Percentiles rank a stretch among this genome's conserved stretches.
phyloP scores from a whole-genome alignment of 2,888 invertebrate species.

The Ectropis crepuscularia region DNA sequence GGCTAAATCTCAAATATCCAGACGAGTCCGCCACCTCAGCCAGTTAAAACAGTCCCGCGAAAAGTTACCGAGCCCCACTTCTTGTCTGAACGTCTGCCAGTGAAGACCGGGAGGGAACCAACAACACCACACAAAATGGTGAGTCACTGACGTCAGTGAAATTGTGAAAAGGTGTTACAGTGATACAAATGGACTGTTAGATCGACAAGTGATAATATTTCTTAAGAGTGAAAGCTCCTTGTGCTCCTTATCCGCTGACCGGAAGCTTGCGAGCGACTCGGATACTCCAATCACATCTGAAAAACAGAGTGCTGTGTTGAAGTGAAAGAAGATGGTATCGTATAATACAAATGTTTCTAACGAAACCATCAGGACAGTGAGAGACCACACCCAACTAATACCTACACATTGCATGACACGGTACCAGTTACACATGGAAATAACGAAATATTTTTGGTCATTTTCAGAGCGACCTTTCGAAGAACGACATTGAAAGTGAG shows the following conservation, averaged over 20 bases:
- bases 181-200: constrained; percentile 72
- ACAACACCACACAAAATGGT: constrained; percentile 89
- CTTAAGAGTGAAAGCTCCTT: constrained; percentile 55
- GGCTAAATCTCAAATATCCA: constrained; percentile 87
- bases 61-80: constrained; percentile 89
- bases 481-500: constrained; percentile 96
- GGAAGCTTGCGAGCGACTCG: constrained; percentile 66
- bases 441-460: constrained; percentile 80
- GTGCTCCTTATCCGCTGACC: constrained; percentile 74
- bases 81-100: constrained; percentile 91
- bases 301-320: constrained; percentile 68
- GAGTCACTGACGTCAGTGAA: constrained; percentile 83
- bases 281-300: constrained; percentile 48
- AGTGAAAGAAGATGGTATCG: constrained; percentile 69
- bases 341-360: constrained; percentile 48
- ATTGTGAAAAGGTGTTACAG: constrained; percentile 77
- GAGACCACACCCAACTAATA: constrained; percentile 60
- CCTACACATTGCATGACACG: constrained; percentile 63
- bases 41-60: constrained; percentile 89
- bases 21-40: constrained; percentile 89
- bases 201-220: constrained; percentile 64
- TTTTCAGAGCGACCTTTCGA: constrained; percentile 94
- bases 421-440: constrained; percentile 60
- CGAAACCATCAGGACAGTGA: constrained; percentile 61
- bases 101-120: constrained; percentile 87